These are phyloP conservation scores for Guaruba guarouba DNA, from an alignment of 2,113 vertebrate species.

Conservation along the genomic window DNA sequence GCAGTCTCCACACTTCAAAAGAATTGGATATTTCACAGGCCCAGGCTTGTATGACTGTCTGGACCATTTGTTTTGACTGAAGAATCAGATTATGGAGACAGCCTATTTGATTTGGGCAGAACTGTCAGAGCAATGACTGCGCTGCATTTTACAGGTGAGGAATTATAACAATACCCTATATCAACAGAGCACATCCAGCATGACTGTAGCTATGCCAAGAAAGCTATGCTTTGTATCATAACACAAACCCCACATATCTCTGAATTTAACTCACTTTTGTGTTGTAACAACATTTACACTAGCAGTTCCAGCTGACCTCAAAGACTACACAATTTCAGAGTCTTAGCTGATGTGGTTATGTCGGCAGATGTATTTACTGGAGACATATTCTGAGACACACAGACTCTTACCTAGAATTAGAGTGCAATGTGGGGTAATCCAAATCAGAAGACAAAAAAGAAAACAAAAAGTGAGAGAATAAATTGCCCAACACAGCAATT, in stretches of 20 bases:
- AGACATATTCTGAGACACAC: not conserved
- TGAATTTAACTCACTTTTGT: not conserved
- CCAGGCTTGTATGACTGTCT: not conserved
- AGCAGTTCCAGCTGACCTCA: not conserved
- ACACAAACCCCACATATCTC: not conserved
- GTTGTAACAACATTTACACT: not conserved
- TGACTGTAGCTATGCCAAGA: not conserved
- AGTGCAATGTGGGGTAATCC: not conserved
- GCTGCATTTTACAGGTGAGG: not conserved
- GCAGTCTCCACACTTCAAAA: not conserved
- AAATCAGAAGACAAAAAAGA: not conserved
- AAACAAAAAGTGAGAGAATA: not conserved
- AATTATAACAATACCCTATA: not conserved
- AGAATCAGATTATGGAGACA: not conserved
- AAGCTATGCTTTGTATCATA: not conserved
- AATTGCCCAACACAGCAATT: not conserved
- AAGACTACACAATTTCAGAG: not conserved
- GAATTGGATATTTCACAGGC: not conserved
- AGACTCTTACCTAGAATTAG: not conserved
- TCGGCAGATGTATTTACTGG: not conserved
- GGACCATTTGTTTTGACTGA: not conserved
- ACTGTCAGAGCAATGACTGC: not conserved
- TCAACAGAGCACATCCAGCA: not conserved
- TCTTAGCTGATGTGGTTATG: not conserved
- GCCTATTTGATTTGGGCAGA: not conserved